Base-by-base conservation (phyloP, 2,888 invertebrate genomes). In the Thereva unica region DNA sequence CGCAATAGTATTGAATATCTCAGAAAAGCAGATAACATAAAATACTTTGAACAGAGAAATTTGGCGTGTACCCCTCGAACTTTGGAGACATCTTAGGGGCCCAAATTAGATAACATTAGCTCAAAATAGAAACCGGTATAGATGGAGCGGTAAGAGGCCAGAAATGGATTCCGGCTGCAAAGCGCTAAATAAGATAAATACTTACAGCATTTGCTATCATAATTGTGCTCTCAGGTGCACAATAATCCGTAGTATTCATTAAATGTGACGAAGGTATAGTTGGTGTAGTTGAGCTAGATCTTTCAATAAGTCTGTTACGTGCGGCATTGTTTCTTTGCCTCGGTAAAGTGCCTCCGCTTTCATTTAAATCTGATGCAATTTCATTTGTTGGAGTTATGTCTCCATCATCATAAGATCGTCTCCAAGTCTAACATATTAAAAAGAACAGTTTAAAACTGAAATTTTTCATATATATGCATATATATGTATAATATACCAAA, bases 351-450 rank as follows among this genome's bases (percentile, higher is more conserved):
- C 92, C 91, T 0, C 92, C 92, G 73, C 90, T 90, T 69, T 79
- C 78, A 68, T 82, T 75, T 63, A 80, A 71, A 71, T 80, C 80
- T 47, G 54, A 40, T 37, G 80, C 79, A 35, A 84, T 82, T 78
- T 94, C 93, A 77, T 94, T 94, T 54, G 94, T 94, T 9, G 91
- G 91, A 41, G 94, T 94, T 71, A 94, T 90, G 79, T 95, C 94
- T 12, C 94, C 94, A 77, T 94, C 94, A 78, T 94, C 93, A 78
- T 91, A 92, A 70, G 91, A 89, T 73, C 92, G 85, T 75, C 89
- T 85, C 90, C 89, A 90, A 70, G 83, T 79, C 70, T 82, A 76
- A 8, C 47, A 9, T 52, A 55, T 47, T 5, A 52, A 38, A n/a
- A 50, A 12, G 9, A 35, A 34, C 34, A 41, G 6, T 41, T 42